Conservation (phyloP, 2,888 invertebrate genomes). For the Hypercompe scribonia region DNA sequence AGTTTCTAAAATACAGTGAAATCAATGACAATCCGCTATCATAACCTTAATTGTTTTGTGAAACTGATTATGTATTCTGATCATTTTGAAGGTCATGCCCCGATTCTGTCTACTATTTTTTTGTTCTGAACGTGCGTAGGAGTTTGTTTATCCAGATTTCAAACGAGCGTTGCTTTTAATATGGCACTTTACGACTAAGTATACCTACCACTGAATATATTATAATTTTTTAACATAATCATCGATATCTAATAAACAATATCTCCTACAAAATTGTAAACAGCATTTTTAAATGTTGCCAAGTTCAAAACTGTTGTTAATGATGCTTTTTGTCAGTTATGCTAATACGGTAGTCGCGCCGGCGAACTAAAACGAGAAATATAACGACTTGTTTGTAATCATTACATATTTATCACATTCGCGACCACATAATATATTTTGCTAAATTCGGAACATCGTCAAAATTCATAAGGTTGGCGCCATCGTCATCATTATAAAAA, state of each 20-base stretch:
- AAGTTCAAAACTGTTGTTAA: slow-evolving; percentile 28
- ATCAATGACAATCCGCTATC: neutral
- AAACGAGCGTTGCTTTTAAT: slow-evolving; percentile 39
- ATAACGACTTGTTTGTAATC: slow-evolving; percentile 67
- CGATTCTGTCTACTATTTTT: slow-evolving; percentile 40
- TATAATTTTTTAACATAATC: slow-evolving; percentile 25
- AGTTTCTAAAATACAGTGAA: neutral
- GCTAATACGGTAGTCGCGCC: slow-evolving; percentile 56
- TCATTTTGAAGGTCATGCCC: slow-evolving; percentile 38
- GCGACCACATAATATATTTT: slow-evolving; percentile 50
- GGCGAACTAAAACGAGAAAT: slow-evolving; percentile 48
- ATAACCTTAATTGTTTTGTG: slow-evolving; percentile 21
- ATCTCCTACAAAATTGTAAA: slow-evolving; percentile 24
- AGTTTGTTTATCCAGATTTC: slow-evolving; percentile 51
- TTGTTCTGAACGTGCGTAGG: slow-evolving; percentile 47
- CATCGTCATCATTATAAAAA: slow-evolving; percentile 45
- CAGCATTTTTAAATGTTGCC: slow-evolving; percentile 31
- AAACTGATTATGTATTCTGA: slow-evolving; percentile 20
- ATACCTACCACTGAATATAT: slow-evolving; percentile 18
- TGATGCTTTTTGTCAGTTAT: slow-evolving; percentile 45
- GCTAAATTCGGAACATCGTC: slow-evolving; percentile 57
- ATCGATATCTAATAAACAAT: slow-evolving; percentile 32
- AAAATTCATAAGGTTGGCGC: slow-evolving; percentile 60
- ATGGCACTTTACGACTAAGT: slow-evolving; percentile 21
- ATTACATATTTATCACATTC: slow-evolving; percentile 45